Percentiles rank a stretch among this genome's conserved stretches.
These are phyloP conservation scores for Tromatobia lineatoria DNA, from an alignment of 2,888 invertebrate species.

Conservation along the genomic window DNA sequence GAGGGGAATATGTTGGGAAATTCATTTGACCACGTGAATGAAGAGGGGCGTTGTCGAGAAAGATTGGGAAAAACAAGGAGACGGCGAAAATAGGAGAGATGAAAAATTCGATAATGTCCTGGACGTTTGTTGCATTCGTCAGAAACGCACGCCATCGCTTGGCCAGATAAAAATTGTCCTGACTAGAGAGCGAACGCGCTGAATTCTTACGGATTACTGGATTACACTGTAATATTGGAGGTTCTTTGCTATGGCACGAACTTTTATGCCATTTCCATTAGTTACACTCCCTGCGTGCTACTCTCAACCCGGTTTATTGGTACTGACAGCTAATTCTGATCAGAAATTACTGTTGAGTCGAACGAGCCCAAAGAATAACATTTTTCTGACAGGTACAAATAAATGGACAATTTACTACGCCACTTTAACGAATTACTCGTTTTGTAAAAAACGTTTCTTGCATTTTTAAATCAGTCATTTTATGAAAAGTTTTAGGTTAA, in stretches of 20 bases:
- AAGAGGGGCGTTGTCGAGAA: constrained; percentile 1
- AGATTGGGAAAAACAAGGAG: constrained; percentile 17
- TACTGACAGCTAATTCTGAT: not conserved
- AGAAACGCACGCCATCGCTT: constrained; percentile 8
- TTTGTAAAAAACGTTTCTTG: too few species aligned
- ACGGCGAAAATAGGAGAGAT: not conserved
- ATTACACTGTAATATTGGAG: not conserved
- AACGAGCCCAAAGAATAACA: not conserved
- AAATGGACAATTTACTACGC: not conserved
- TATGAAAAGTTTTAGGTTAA: not conserved
- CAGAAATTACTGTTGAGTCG: not conserved
- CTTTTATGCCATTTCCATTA: not conserved
- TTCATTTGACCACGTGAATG: constrained; percentile 7
- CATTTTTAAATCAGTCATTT: too few species aligned
- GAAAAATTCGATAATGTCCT: constrained; percentile 29
- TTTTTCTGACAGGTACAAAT: not conserved
- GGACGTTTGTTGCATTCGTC: constrained; percentile 31
- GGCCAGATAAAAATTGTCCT: not conserved
- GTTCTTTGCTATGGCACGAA: not conserved
- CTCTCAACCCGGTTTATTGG: not conserved
- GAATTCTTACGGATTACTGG: constrained; percentile 11
- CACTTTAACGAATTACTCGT: too few species aligned
- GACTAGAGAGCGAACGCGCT: not conserved
- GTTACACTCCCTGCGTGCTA: not conserved
- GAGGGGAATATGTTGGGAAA: constrained; percentile 22